A percentile compares a stretch with the other conserved stretches of the same genome.
These are phyloP conservation scores for Alethe diademata DNA, from an alignment of 2,113 vertebrate genomes.

Conservation along the genomic window DNA sequence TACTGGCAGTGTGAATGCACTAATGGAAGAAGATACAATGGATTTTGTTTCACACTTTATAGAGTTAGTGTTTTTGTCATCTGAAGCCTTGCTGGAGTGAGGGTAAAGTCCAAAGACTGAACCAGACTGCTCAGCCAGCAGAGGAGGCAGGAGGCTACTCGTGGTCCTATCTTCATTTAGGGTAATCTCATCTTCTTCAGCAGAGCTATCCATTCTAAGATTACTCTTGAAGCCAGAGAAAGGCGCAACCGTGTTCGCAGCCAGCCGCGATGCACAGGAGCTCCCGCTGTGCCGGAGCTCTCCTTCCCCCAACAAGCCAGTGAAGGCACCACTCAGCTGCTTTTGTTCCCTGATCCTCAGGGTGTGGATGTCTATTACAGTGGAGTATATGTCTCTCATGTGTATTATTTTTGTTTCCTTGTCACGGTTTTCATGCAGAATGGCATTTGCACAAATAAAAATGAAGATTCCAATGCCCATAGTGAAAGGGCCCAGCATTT, in stretches of 20 bases:
- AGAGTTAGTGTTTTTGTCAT: conserved; percentile 73
- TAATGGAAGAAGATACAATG: conserved; percentile 95
- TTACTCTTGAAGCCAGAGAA: conserved; percentile 76
- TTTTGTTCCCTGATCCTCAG: conserved; percentile 87
- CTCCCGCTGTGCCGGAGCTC: conserved; percentile 76
- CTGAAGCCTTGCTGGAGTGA: conserved; percentile 70
- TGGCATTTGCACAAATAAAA: conserved; percentile 97
- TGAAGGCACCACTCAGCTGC: conserved; percentile 76
- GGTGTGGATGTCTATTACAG: conserved; percentile 95
- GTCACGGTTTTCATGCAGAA: conserved; percentile 97
- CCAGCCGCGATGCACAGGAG: conserved; percentile 76
- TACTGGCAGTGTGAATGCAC: conserved; percentile 94
- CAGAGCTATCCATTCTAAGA: conserved; percentile 76
- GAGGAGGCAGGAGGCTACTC: conserved; percentile 79
- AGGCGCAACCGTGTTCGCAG: conserved; percentile 80
- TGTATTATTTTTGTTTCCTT: conserved; percentile 99
- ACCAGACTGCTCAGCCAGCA: conserved; percentile 78
- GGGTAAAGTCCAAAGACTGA: conserved; percentile 80
- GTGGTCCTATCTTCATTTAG: conserved; percentile 74
- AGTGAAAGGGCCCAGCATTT: conserved; percentile 97
- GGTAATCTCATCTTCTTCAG: conserved; percentile 84
- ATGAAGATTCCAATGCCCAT: conserved; percentile 99
- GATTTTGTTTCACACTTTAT: conserved; percentile 91
- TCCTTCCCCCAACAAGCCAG: conserved; percentile 69
- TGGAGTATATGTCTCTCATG: conserved; percentile 99